A percentile compares a stretch with the other conserved stretches of the same genome.
phyloP scores from a whole-genome alignment of 2,888 invertebrate genomes.

The Drosophila kambysellisi region DNA sequence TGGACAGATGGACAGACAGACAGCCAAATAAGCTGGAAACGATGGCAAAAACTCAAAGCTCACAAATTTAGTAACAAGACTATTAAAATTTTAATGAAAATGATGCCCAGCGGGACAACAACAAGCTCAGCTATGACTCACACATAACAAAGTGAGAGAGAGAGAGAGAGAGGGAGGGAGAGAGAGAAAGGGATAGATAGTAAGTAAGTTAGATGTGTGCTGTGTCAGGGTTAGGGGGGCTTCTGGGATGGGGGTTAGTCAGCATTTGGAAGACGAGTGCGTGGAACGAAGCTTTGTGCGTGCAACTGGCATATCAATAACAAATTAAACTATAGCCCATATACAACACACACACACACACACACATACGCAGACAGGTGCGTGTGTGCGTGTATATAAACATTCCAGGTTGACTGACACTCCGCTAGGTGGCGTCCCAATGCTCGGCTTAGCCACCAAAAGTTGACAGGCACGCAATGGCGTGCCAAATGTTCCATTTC shows the following conservation, averaged over 20 bases:
- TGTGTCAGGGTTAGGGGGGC: neutral
- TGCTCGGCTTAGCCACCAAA: constrained; percentile 21
- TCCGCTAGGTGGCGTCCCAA: constrained; percentile 53
- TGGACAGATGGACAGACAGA: neutral
- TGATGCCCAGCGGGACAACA: constrained; percentile 66
- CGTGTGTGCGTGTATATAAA: constrained; percentile 8
- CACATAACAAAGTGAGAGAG: constrained; percentile 12
- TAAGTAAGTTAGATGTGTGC: neutral
- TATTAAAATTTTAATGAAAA: constrained; percentile 79
- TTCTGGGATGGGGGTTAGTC: constrained; percentile 6
- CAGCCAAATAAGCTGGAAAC: constrained; percentile 18
- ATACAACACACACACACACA: constrained; percentile 13
- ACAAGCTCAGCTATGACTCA: constrained; percentile 63
- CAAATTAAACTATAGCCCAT: constrained; percentile 45
- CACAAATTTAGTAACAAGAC: constrained; percentile 45
- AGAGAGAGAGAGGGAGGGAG: constrained; percentile 1
- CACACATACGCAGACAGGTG: constrained; percentile 22
- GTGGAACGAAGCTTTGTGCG: constrained; percentile 61
- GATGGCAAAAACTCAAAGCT: constrained; percentile 16
- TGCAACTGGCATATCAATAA: constrained; percentile 79
- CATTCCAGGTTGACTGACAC: constrained; percentile 48
- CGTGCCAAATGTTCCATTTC: constrained; percentile 37
- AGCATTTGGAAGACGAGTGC: constrained; percentile 47
- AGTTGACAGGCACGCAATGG: constrained; percentile 50
- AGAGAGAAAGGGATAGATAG: neutral